phyloP scores from a whole-genome alignment of 2,888 invertebrate genomes.

The Choristoneura rosaceana region DNA sequence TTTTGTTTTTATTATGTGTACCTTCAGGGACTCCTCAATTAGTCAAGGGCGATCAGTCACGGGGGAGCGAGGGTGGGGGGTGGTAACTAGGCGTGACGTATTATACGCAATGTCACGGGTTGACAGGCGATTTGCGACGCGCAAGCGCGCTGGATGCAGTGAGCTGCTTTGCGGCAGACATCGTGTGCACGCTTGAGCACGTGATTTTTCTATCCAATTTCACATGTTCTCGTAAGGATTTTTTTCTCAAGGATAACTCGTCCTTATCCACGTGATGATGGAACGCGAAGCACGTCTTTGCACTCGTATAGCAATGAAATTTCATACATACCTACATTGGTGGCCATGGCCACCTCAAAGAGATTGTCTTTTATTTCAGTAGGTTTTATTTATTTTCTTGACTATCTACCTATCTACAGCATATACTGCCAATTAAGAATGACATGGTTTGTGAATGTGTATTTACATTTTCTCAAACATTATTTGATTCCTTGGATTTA shows the following conservation, averaged over 20 bases:
- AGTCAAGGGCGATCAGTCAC: slow-evolving; percentile 42
- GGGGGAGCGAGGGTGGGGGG: slow-evolving; percentile 46
- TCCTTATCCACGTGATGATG: no score
- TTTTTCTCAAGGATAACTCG: neutral
- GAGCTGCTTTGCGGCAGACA: slow-evolving; percentile 25
- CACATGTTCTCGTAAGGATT: neutral
- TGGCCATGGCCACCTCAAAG: no score
- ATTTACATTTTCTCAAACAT: no score
- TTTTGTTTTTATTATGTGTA: slow-evolving; percentile 46
- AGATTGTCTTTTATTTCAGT: no score
- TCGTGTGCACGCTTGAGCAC: slow-evolving; percentile 22
- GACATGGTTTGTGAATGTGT: no score
- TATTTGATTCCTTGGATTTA: no score
- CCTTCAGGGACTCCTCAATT: slow-evolving; percentile 54
- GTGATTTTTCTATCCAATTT: neutral
- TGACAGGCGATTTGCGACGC: slow-evolving; percentile 76
- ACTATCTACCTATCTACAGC: no score
- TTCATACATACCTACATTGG: no score
- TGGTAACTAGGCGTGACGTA: slow-evolving; percentile 71
- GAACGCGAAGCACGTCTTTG: no score
- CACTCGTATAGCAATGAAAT: no score
- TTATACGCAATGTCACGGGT: slow-evolving; percentile 72
- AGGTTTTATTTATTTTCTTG: no score
- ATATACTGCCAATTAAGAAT: no score
- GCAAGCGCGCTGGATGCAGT: slow-evolving; percentile 58